A percentile compares a stretch with the other conserved stretches of the same genome.
phyloP scores from a whole-genome alignment of 2,888 invertebrate genomes.

The Orthonevra nobilis region DNA sequence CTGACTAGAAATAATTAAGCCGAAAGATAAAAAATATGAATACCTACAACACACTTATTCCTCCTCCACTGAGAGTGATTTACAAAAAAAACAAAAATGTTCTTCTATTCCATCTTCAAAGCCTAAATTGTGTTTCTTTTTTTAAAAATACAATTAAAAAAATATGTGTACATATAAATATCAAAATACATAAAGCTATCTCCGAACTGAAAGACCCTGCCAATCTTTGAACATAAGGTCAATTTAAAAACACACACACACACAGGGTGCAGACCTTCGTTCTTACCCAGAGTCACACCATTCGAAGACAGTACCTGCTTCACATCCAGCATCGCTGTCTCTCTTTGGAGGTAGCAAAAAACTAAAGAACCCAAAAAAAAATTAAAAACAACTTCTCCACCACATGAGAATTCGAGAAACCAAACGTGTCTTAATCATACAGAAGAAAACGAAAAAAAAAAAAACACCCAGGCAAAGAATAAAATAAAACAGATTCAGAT shows the following conservation, averaged over 20 bases:
- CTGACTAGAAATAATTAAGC: no score
- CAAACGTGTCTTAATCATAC: constrained; percentile 6
- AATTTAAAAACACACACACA: constrained; percentile 22
- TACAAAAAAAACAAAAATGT: constrained; percentile 30
- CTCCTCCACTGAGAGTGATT: no score
- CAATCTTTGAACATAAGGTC: constrained; percentile 26
- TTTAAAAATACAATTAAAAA: constrained; percentile 13
- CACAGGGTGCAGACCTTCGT: not conserved
- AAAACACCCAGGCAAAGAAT: constrained; percentile 13
- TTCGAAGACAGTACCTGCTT: constrained; percentile 34
- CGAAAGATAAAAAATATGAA: no score
- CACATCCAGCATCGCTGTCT: constrained; percentile 21
- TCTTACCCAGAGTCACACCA: constrained; percentile 12
- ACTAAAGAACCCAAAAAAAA: no score
- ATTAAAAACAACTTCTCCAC: constrained; percentile 45
- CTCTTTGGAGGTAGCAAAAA: constrained; percentile 28
- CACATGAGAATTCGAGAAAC: constrained; percentile 33
- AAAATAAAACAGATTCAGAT: constrained; percentile 22
- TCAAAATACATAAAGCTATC: constrained; percentile 4
- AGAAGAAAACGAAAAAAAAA: not conserved
- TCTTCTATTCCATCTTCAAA: constrained; percentile 23
- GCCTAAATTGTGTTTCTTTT: constrained; percentile 25
- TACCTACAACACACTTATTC: no score
- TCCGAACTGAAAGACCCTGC: constrained; percentile 11
- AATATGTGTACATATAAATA: no score